Evolutionary conservation across 2,113 vertebrate species (phyloP).

Genomic region (Condylura cristata): DNA sequence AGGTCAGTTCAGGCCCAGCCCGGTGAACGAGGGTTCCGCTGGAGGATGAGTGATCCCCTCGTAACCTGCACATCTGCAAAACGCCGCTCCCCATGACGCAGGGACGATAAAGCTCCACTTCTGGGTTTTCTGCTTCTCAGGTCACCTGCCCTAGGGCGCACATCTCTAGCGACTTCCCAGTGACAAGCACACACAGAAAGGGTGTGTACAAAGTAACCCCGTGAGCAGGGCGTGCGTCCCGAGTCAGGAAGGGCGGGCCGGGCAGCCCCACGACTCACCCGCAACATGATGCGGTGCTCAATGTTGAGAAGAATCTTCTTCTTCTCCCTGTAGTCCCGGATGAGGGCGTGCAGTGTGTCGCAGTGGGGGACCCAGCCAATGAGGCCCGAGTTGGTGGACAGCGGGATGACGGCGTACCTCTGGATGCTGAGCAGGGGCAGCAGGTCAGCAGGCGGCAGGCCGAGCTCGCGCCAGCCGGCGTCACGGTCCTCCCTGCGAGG

Average conservation of each 20-base stretch:
- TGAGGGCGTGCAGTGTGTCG: slow-evolving; percentile 97
- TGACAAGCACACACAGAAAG: accelerated
- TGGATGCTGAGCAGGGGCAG: slow-evolving; percentile 90
- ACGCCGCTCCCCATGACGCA: no score
- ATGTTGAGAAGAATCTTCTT: slow-evolving; percentile 99
- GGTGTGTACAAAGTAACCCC: no score
- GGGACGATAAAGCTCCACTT: neutral
- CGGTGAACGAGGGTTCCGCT: no score
- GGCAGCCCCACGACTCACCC: slow-evolving; percentile 85
- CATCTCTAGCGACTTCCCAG: neutral
- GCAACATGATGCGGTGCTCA: slow-evolving; percentile 98
- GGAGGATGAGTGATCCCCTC: no score
- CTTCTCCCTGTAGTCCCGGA: slow-evolving; percentile 98
- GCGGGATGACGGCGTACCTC: slow-evolving; percentile 96
- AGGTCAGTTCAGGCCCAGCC: neutral
- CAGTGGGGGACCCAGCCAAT: slow-evolving; percentile 99
- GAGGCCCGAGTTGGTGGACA: slow-evolving; percentile 98
- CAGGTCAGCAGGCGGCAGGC: neutral
- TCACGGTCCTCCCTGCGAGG: accelerated
- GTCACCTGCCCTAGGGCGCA: neutral
- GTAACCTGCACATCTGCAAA: no score
- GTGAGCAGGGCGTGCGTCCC: neutral
- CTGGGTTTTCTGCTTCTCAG: neutral
- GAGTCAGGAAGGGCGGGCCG: accelerated
- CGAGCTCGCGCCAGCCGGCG: neutral